Percentiles rank a stretch among this genome's conserved stretches.
These are phyloP conservation scores for Tapirus indicus DNA, from an alignment of 2,797 vertebrate genomes.

Conservation along the genomic window DNA sequence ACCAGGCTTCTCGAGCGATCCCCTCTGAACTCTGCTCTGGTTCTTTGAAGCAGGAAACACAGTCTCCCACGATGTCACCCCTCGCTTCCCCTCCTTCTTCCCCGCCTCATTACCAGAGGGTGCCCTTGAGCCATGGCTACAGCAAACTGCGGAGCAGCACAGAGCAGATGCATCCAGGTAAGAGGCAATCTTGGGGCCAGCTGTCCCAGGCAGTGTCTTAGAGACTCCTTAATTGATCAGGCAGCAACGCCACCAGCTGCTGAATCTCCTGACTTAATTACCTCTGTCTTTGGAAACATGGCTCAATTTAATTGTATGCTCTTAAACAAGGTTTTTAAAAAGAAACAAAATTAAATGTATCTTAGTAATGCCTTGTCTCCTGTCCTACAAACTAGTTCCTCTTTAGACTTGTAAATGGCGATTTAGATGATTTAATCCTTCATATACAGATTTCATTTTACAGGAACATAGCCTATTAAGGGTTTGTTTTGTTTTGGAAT, in stretches of 20 bases:
- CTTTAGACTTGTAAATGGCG: conserved; percentile 68
- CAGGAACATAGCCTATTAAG: neutral
- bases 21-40: conserved; percentile 77
- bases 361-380: conserved; percentile 61
- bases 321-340: conserved; percentile 54
- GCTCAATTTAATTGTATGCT: conserved; percentile 77
- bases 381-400: conserved; percentile 70
- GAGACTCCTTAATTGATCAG: conserved; percentile 62
- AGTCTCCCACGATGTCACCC: conserved; percentile 91
- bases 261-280: conserved; percentile 80
- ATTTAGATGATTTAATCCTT: conserved; percentile 75
- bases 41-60: conserved; percentile 90
- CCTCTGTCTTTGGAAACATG: conserved; percentile 65
- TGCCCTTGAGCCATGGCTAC: conserved; percentile 88
- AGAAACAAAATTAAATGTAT: conserved; percentile 28
- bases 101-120: conserved; percentile 90
- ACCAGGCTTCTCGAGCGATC: conserved; percentile 11
- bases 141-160: conserved; percentile 90
- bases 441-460: conserved; percentile 28
- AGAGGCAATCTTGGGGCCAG: conserved; percentile 64
- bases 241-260: conserved; percentile 55
- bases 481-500: conserved; percentile 49
- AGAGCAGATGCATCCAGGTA: conserved; percentile 91
- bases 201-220: conserved; percentile 43
- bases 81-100: conserved; percentile 92